phyloP scores from a whole-genome alignment of 2,888 invertebrate species.

The Drosophila multiciliata region DNA sequence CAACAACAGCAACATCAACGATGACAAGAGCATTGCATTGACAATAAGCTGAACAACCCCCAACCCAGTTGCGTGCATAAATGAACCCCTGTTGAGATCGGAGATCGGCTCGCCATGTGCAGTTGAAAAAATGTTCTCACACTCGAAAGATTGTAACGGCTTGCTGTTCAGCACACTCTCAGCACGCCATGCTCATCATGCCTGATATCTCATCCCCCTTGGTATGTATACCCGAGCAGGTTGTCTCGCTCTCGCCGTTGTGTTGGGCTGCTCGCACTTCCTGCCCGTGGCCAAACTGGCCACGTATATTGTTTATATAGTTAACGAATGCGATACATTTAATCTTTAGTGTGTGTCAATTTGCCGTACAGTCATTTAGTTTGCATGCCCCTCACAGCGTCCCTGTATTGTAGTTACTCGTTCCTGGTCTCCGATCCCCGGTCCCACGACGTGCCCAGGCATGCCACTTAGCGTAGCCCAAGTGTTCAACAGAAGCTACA shows the following conservation, averaged over 20 bases:
- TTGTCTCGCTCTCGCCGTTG: conserved; percentile 9
- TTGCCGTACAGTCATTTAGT: conserved; percentile 81
- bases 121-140: conserved; percentile 84
- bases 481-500: conserved; percentile 84
- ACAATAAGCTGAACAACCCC: conserved; percentile 71
- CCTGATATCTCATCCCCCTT: conserved; percentile 32
- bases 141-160: conserved; percentile 81
- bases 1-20: conserved; percentile 22
- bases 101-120: conserved; percentile 80
- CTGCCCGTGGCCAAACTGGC: conserved; percentile 69
- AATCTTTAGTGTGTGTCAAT: conserved; percentile 82
- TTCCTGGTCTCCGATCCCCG: conserved; percentile 50
- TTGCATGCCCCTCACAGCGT: conserved; percentile 71
- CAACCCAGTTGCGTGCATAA: conserved; percentile 71
- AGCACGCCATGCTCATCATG: conserved; percentile 65
- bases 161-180: conserved; percentile 75
- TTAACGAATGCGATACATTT: conserved; percentile 82
- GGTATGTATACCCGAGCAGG: background rate
- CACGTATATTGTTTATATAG: conserved; percentile 81
- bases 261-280: conserved; percentile 60
- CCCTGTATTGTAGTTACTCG: conserved; percentile 39
- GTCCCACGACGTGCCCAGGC: conserved; percentile 78
- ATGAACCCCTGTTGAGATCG: conserved; percentile 60
- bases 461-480: conserved; percentile 79
- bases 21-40: conserved; percentile 59